phyloP scores from a whole-genome alignment of 2,113 vertebrate genomes.

The Axis porcinus region DNA sequence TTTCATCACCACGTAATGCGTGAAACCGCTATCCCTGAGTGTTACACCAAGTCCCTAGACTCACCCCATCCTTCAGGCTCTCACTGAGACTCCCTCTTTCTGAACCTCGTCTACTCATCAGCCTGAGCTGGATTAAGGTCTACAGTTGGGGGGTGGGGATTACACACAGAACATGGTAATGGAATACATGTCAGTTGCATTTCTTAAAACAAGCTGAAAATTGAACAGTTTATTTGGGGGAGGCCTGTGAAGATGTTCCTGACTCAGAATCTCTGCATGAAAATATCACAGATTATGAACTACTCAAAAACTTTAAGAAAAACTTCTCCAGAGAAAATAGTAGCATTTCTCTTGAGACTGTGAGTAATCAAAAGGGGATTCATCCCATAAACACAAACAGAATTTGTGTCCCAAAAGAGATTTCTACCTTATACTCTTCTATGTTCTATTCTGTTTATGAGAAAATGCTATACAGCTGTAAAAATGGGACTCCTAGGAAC shows the following conservation, averaged over 20 bases:
- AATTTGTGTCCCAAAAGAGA: background rate
- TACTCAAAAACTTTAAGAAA: slow-evolving; percentile 12
- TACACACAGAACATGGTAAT: background rate
- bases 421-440: background rate
- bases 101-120: background rate
- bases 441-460: background rate
- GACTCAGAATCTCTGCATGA: background rate
- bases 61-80: background rate
- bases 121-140: background rate
- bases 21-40: background rate
- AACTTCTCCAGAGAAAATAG: background rate
- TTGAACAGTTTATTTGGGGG: background rate
- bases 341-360: background rate
- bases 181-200: background rate
- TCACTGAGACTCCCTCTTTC: background rate
- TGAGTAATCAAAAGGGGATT: background rate
- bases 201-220: background rate
- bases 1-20: background rate
- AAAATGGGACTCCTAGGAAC: background rate
- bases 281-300: background rate
- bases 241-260: background rate
- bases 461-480: background rate
- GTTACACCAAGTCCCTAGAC: background rate
- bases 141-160: background rate
- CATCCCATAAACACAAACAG: background rate